phyloP scores from a whole-genome alignment of 2,113 vertebrate genomes.

The Rattus rattus region DNA sequence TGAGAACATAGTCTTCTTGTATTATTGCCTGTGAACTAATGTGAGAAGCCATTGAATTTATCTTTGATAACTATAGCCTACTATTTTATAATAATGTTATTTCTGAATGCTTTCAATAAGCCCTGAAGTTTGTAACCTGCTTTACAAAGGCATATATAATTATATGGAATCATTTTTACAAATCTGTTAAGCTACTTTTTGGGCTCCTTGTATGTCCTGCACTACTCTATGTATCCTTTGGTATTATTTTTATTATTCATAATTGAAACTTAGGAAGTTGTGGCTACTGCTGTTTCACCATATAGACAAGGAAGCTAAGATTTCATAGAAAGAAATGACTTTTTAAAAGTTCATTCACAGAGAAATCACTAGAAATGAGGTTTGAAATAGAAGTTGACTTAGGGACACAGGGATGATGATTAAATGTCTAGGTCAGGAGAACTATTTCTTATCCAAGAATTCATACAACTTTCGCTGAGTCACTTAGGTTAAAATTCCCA shows the following conservation, averaged over 20 bases:
- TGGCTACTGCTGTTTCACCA: slow-evolving; percentile 20
- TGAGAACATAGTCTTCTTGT: not conserved
- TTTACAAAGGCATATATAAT: not conserved
- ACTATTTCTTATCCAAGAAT: not conserved
- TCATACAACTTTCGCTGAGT: slow-evolving; percentile 37
- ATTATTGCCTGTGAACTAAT: not conserved
- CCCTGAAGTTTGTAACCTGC: not conserved
- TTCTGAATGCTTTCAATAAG: not conserved
- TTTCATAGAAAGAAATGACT: slow-evolving; percentile 19
- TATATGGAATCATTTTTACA: slow-evolving; percentile 21
- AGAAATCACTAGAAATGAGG: not conserved
- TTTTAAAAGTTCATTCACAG: slow-evolving; percentile 16
- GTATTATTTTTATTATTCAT: slow-evolving; percentile 20
- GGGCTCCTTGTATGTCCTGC: not conserved
- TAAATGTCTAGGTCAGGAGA: not conserved
- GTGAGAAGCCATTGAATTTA: slow-evolving; percentile 46
- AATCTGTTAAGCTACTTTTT: not conserved
- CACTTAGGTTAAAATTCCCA: not conserved
- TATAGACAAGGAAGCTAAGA: slow-evolving; percentile 36
- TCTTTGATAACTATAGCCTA: not conserved
- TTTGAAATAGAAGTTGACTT: slow-evolving; percentile 45
- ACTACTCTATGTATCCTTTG: not conserved
- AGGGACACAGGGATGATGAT: not conserved
- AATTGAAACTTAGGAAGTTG: not conserved
- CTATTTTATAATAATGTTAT: not conserved